Conservation (phyloP, 1,140 invertebrate genomes). For the Battus philenor region DNA sequence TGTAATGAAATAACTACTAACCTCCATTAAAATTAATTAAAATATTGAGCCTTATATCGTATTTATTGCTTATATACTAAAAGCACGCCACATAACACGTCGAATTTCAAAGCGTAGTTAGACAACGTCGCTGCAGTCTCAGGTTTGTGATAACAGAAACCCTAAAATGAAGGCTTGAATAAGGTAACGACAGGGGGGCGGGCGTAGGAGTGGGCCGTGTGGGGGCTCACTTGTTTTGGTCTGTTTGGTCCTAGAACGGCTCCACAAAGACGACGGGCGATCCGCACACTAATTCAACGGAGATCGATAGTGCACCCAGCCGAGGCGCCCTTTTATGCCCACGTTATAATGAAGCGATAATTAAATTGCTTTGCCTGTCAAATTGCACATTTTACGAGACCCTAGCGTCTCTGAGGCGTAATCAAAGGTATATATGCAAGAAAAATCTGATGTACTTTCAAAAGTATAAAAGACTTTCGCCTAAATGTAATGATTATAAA, state of each 20-base stretch:
- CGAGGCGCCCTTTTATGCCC: slow-evolving; percentile 59
- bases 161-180: slow-evolving; percentile 59
- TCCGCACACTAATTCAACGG: slow-evolving; percentile 72
- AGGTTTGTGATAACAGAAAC: slow-evolving; percentile 25
- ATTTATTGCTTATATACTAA: neutral
- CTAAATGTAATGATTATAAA: too few relatives aligned
- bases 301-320: slow-evolving; percentile 72
- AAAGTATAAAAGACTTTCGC: too few relatives aligned
- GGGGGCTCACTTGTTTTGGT: slow-evolving; percentile 65
- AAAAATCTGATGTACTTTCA: too few relatives aligned
- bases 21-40: too few relatives aligned
- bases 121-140: slow-evolving; percentile 12
- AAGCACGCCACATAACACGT: too few relatives aligned
- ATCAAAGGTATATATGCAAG: too few relatives aligned
- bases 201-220: slow-evolving; percentile 25
- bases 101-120: slow-evolving; percentile 7
- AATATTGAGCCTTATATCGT: too few relatives aligned
- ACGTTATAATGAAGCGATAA: slow-evolving; percentile 50
- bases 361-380: slow-evolving; percentile 51
- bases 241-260: slow-evolving; percentile 65
- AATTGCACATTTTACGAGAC: slow-evolving; percentile 24
- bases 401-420: too few relatives aligned
- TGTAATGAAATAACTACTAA: too few relatives aligned
- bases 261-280: slow-evolving; percentile 70
- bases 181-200: slow-evolving; percentile 45